phyloP scores from a whole-genome alignment of 2,113 vertebrate species.

The Hydrochoerus hydrochaeris region DNA sequence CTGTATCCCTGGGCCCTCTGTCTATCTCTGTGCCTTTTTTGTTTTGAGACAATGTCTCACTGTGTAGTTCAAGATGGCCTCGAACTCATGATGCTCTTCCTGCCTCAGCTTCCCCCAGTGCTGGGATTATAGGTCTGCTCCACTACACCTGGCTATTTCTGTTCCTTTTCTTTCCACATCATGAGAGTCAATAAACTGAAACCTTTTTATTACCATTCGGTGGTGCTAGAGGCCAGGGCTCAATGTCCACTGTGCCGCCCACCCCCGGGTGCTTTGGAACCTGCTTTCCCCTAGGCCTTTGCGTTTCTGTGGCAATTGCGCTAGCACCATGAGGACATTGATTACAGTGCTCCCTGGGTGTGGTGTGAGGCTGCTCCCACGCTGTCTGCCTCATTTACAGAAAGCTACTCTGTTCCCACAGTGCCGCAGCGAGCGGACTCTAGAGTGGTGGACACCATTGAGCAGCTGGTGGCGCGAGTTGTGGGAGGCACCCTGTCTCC shows the following conservation, averaged over 20 bases:
- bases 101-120: not conserved
- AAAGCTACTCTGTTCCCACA: conserved; percentile 35
- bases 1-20: too few relatives aligned
- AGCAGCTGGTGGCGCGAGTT: conserved; percentile 82
- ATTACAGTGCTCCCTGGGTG: not conserved
- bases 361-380: not conserved
- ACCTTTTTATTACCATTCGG: not conserved
- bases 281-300: not conserved
- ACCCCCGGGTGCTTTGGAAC: not conserved
- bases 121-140: not conserved
- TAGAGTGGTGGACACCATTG: conserved; percentile 83
- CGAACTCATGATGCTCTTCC: not conserved
- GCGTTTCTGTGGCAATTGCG: not conserved
- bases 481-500: conserved; percentile 81
- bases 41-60: too few relatives aligned
- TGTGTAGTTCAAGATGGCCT: not conserved
- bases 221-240: not conserved
- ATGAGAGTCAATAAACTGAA: not conserved
- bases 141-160: not conserved
- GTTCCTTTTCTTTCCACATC: not conserved
- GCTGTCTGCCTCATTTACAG: not conserved
- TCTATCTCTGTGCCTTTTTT: not conserved
- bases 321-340: not conserved
- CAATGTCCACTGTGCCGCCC: not conserved
- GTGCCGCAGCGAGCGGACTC: conserved; percentile 82